Conservation (phyloP, 2,797 vertebrate species). For the Craterocephalus amniculus region DNA sequence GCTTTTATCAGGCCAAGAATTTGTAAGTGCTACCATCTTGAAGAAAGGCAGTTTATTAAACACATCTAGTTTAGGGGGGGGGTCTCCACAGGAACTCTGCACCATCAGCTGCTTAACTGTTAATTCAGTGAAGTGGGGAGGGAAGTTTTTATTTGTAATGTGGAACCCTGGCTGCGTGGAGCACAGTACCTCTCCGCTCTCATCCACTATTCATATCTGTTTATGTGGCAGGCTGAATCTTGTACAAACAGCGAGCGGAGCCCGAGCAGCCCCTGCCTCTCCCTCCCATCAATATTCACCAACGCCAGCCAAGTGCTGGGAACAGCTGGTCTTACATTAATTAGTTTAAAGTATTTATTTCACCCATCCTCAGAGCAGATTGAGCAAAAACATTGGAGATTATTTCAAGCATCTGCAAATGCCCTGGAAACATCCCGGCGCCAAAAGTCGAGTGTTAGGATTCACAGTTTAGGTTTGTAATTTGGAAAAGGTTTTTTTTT, state of each 20-base stretch:
- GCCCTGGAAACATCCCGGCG: conserved; percentile 97
- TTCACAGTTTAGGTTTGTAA: conserved; percentile 87
- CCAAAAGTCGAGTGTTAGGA: conserved; percentile 86
- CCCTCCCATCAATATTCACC: conserved; percentile 97
- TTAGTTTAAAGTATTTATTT: conserved; percentile 99
- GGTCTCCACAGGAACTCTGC: conserved; percentile 43
- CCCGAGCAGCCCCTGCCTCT: conserved; percentile 78
- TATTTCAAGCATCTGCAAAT: conserved; percentile 99
- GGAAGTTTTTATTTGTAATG: conserved; percentile 67
- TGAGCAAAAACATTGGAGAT: conserved; percentile 99
- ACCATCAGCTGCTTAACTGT: conserved; percentile 64
- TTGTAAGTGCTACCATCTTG: conserved; percentile 53
- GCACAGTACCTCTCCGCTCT: conserved; percentile 84
- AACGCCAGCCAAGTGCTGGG: conserved; percentile 99
- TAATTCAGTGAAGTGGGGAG: conserved; percentile 57
- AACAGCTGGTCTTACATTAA: conserved; percentile 99
- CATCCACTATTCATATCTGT: conserved; percentile 95
- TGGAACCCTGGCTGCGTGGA: conserved; percentile 60
- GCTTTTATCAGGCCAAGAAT: conserved; percentile 60
- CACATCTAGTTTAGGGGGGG: conserved; percentile 13
- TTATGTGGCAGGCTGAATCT: conserved; percentile 97
- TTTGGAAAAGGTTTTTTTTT: conserved; percentile 79
- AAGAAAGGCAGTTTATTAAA: conserved; percentile 52
- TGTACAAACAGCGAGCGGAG: conserved; percentile 96
- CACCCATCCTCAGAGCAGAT: conserved; percentile 99